Base-by-base conservation (phyloP, 1,140 invertebrate genomes). In the Hermetia illucens region DNA sequence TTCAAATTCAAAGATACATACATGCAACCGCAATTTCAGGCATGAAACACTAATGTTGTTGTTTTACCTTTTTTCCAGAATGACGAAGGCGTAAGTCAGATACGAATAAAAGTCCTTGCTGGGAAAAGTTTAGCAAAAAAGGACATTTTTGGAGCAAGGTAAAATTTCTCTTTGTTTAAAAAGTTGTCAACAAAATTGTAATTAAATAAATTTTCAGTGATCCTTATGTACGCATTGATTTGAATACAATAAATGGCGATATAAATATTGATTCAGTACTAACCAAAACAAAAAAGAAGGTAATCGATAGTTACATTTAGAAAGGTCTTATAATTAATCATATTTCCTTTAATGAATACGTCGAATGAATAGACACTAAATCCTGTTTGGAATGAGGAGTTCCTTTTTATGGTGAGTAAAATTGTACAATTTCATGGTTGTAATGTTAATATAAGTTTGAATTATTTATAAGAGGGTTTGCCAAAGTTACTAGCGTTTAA, bases 131-230 rank as follows among this genome's bases (percentile, higher is more conserved):
- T 97, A 52, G 91, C 92, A 20, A 94, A 93, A 60, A 97, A 96
- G 65, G 93, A 97, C 61, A 95, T 97, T 51, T 97, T 97, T 74
- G 93, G 93, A 52, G 91, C 91, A 48, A 92, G 84, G 86, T 89
- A 65, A 67, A 61, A 58, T 21, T 27, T 15, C 10, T 6, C n/a
- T 20, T 24, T 31, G 8, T 18, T 4, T 16, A 29, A 42, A 41
- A 24, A 24, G 12, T 33, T 32, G 39, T 19, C 22, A 8, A 15
- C 33, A 22, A 21, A 31, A 32, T 17, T 29, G 20, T 12, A 18
- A 18, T 18, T 44, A 13, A 36, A 30, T 40, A 36, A 38, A 30
- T 51, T 71, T 72, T 13, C 62, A 90, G 90, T 74, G 93, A 97
- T 71, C 93, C 92, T 21, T 97, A 97, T 72, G 91, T 95, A 9